phyloP scores from a whole-genome alignment of 2,888 invertebrate species.

The Drosophila peninsularis region DNA sequence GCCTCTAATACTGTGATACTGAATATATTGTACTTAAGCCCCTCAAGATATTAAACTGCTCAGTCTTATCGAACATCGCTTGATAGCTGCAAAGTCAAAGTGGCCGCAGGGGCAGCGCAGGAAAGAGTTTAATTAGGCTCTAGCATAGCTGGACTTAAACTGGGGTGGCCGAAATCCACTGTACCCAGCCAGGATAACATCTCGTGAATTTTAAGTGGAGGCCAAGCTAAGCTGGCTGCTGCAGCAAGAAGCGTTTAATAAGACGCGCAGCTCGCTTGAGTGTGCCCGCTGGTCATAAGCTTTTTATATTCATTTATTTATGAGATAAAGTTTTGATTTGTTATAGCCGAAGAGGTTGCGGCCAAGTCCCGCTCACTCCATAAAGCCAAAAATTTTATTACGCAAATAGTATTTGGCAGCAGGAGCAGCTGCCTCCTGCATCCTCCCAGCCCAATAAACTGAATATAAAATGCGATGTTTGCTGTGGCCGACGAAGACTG shows the following conservation, averaged over 20 bases:
- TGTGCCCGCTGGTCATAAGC: slow-evolving; percentile 14
- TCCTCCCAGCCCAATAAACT: slow-evolving; percentile 26
- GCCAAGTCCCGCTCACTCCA: neutral
- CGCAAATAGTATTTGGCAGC: slow-evolving; percentile 6
- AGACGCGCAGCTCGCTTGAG: neutral
- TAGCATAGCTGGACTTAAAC: neutral
- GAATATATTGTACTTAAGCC: neutral
- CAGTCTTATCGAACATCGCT: too few species aligned
- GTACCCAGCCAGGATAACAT: neutral
- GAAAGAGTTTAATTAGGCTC: slow-evolving; percentile 3
- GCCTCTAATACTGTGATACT: neutral
- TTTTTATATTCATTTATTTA: slow-evolving; percentile 19
- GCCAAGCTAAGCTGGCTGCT: neutral
- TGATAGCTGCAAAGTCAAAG: too few species aligned
- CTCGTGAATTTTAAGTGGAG: slow-evolving; percentile 2
- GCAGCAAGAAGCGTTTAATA: slow-evolving; percentile 1
- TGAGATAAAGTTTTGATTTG: slow-evolving; percentile 21
- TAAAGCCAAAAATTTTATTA: slow-evolving; percentile 3
- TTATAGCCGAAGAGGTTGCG: slow-evolving; percentile 1
- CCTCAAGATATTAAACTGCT: too few species aligned
- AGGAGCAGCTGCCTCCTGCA: neutral
- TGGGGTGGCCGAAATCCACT: neutral
- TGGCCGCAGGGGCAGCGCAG: too few species aligned
- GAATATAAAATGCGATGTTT: slow-evolving; percentile 53
- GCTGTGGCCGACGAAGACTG: slow-evolving; percentile 45